Percentiles rank a stretch among this genome's conserved stretches.
These are phyloP conservation scores for Chaetophractus vellerosus DNA, from an alignment of 2,797 vertebrate genomes.

Conservation along the genomic window DNA sequence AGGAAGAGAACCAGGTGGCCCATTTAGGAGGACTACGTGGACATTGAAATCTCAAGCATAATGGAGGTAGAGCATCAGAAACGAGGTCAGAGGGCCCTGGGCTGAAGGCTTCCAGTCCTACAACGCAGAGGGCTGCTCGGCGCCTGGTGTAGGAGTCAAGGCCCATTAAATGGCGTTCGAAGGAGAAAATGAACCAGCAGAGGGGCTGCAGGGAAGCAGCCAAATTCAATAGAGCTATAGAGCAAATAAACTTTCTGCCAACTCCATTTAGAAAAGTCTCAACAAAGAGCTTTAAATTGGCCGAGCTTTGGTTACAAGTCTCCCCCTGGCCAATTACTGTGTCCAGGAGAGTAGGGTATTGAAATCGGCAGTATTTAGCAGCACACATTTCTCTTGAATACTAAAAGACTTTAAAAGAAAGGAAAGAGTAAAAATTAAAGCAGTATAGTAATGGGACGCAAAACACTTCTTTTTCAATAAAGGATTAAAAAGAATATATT, in stretches of 20 bases:
- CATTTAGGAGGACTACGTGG: not conserved
- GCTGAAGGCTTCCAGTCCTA: not conserved
- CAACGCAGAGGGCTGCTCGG: not conserved
- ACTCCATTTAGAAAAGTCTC: not conserved
- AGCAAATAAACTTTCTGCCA: not conserved
- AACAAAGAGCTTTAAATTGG: not conserved
- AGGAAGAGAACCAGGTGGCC: not conserved
- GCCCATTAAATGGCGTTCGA: not conserved
- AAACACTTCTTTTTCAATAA: not conserved
- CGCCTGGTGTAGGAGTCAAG: not conserved
- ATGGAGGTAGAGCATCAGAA: not conserved
- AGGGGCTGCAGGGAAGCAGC: not conserved
- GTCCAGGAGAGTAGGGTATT: not conserved
- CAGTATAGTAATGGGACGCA: not conserved
- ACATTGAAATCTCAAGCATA: not conserved
- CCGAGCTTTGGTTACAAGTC: not conserved
- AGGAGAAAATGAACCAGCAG: not conserved
- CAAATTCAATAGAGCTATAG: not conserved
- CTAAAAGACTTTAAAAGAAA: slow-evolving; percentile 11
- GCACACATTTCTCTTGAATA: not conserved
- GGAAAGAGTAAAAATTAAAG: not conserved
- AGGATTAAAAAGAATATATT: not conserved
- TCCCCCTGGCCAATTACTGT: not conserved
- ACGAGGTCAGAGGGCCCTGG: not conserved
- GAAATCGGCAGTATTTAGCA: not conserved